These are phyloP conservation scores for Drosophila nigromelanica DNA, from an alignment of 1,140 invertebrate genomes.

Conservation along the genomic window DNA sequence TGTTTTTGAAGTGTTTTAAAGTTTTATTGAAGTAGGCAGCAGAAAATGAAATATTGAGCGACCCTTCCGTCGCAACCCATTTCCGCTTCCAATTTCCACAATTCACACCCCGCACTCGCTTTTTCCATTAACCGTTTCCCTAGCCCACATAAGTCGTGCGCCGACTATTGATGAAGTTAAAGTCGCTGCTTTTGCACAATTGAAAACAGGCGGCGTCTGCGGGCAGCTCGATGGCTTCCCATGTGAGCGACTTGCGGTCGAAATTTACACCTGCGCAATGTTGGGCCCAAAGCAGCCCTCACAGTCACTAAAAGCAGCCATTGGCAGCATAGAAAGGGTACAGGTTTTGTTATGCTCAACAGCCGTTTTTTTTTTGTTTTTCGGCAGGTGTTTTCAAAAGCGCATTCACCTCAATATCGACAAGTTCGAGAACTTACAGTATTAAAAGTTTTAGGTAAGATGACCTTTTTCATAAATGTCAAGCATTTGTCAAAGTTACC, in stretches of 20 bases:
- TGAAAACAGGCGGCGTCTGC: constrained; percentile 68
- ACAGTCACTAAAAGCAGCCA: constrained; percentile 13
- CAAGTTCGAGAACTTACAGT: background rate
- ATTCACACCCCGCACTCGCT: background rate
- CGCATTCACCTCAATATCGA: constrained; percentile 13
- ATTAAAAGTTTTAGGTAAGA: too few relatives aligned
- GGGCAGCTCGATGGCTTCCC: constrained; percentile 50
- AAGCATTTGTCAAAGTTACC: too few relatives aligned
- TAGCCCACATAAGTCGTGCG: constrained; percentile 44
- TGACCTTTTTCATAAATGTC: background rate
- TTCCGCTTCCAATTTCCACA: background rate
- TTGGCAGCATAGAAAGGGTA: background rate
- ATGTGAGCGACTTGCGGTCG: constrained; percentile 29
- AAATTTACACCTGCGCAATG: constrained; percentile 41
- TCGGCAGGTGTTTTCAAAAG: constrained; percentile 4
- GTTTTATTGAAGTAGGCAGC: constrained; percentile 23
- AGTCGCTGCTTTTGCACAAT: constrained; percentile 41
- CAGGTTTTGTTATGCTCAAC: background rate
- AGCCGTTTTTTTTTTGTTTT: background rate
- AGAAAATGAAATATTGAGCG: constrained; percentile 30
- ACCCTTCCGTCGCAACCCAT: background rate
- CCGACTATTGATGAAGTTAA: constrained; percentile 66
- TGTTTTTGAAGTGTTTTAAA: constrained; percentile 24
- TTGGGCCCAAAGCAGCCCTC: background rate
- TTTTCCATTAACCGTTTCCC: background rate